Evolutionary conservation across 2,888 invertebrate genomes (phyloP), one percentile per base, ranked within the genome.

Genomic region (Tyria jacobaeae): DNA sequence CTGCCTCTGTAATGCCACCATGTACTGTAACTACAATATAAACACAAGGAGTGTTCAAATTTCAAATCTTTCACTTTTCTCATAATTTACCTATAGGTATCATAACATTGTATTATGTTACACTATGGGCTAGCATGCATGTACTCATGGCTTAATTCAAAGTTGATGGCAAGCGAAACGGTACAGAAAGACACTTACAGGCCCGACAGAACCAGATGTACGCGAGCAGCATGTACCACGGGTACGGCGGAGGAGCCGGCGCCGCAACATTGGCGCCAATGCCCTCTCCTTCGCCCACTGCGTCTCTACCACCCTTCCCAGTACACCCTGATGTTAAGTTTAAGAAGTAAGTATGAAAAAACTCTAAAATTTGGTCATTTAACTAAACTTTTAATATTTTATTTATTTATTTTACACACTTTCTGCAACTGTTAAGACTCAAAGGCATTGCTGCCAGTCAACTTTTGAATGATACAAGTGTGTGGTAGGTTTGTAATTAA

Each of bases 251-350:
- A n/a, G 86, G 85, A 60, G 86, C 82, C 34, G 88, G 86, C 17
- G 86, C 81, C 27, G 88, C 89, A 25, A 82, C 91, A 2, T 86
- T 94, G 48, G 90, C 94, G 57, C 89, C 93, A 2, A 92, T 94
- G 90, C 89, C 92, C 0, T 85, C 92, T 39, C 92, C 90, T 6
- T 92, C 94, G 51, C 92, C 94, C 70, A 90, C 90, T 12, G 83
- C 92, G 17, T 86, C 94, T 31, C 83, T 94, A 71, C 94, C 94
- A 68, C 94, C 93, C 41, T 96, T 96, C 88, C 98, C 98, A 7
- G 96, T 98, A 57, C 97, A 98, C 87, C 98, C 99, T 0, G 98
- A 99, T 89, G 98, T 99, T n/a, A 96, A 96, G 82, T 96, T 99
- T 77, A 98, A 98, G 85, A 93, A 91, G 93, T 94, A 58, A 86